Conservation (phyloP, 2,888 invertebrate genomes). For the Hyalella azteca region DNA sequence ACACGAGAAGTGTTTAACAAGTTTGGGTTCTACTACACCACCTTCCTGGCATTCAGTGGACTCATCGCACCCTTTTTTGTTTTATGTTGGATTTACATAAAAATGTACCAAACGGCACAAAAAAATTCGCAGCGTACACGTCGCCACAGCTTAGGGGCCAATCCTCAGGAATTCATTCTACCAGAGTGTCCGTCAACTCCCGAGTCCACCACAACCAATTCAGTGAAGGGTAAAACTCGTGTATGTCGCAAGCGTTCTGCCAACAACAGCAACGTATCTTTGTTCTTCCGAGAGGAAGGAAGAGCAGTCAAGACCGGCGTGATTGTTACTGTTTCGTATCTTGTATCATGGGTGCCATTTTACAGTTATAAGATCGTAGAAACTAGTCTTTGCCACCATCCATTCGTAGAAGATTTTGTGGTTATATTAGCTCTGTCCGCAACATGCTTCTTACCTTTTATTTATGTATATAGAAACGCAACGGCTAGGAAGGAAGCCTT, state of each 20-base stretch:
- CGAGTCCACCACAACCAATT: conserved; percentile 46
- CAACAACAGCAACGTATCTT: conserved; percentile 64
- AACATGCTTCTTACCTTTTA: conserved; percentile 66
- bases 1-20: background rate
- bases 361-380: conserved; percentile 61
- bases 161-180: conserved; percentile 55
- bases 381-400: conserved; percentile 60
- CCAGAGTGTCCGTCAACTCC: conserved; percentile 50
- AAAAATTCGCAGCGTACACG: conserved; percentile 66
- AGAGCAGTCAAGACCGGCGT: conserved; percentile 67
- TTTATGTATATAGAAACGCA: conserved; percentile 67
- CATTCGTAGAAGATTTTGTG: conserved; percentile 43
- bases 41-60: conserved; percentile 64
- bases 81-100: conserved; percentile 65
- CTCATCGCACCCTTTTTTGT: conserved; percentile 66
- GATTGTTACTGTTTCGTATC: conserved; percentile 66
- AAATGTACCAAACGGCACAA: conserved; percentile 66
- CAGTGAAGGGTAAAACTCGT: conserved; percentile 48
- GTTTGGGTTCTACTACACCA: conserved; percentile 61
- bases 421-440: conserved; percentile 64
- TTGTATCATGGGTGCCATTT: conserved; percentile 67
- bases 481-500: conserved; percentile 63
- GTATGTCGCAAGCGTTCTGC: conserved; percentile 63
- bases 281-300: conserved; percentile 66
- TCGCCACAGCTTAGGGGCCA: conserved; percentile 64